Base-by-base conservation (phyloP, 2,113 vertebrate genomes). In the Amphiprion percula region DNA sequence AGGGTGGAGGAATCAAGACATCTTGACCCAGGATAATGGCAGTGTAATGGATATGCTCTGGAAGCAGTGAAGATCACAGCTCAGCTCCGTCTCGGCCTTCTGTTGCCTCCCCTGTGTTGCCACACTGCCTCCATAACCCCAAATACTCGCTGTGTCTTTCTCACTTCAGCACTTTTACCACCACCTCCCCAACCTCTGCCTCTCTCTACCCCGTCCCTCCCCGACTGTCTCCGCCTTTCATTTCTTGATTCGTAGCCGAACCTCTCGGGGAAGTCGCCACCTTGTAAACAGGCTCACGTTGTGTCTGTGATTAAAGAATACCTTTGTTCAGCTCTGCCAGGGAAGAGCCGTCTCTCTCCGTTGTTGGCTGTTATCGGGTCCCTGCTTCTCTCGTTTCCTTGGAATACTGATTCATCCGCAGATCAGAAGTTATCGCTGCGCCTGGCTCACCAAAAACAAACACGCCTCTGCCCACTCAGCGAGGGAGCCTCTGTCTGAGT, bases 51-150 rank as follows among this genome's bases (percentile, higher is more conserved):
- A 82, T 85, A 74, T 65, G 80, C 69, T 83, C 80, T 24, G 58
- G 77, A 83, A 76, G 65, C 44, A 10, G 62, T 53, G 74, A 52
- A 68, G 76, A 77, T 83, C 83, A 52, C 67, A 64, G 74, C 79
- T 74, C 61, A 30, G 49, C 33, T 3, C 37, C 28, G 74, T 69
- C 79, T 10, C 68, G 52, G 59, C 74, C 75, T 82, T 62, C 72
- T 79, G 79, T 79, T 80, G 37, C 74, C 63, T 79, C 70, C 60
- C 46, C 71, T 50, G 58, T 75, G 82, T 82, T 68, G 39, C 68
- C 0, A 5, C 55, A 8, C 46, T 77, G 84, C 87, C 80, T 92
- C 88, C 91, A 93, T 92, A 94, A 88, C 78, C 84, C 78, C 33
- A 77, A 83, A 73, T 23, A 50, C 64, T 77, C 64, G 60, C 56